phyloP scores from a whole-genome alignment of 1,140 invertebrate species.

The Palaemon carinicauda region DNA sequence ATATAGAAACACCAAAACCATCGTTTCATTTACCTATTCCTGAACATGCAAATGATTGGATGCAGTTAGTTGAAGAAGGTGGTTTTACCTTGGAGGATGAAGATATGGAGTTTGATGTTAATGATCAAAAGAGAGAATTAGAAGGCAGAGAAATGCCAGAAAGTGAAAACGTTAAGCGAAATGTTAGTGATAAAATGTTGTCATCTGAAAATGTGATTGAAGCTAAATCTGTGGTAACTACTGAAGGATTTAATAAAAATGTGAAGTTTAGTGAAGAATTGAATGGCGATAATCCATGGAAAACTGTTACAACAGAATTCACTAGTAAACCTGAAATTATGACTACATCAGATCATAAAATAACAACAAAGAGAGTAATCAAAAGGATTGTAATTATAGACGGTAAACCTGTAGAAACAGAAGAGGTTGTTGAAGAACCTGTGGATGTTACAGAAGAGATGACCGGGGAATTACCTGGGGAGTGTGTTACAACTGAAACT shows the following conservation, averaged over 20 bases:
- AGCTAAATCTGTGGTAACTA: not conserved
- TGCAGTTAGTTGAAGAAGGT: not conserved
- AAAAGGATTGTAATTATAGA: conserved; percentile 1
- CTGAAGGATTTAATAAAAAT: not conserved
- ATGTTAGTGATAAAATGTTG: not conserved
- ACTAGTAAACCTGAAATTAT: not conserved
- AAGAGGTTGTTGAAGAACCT: conserved; percentile 22
- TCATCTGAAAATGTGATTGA: not conserved
- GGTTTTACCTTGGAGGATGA: not conserved
- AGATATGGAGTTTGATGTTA: not conserved
- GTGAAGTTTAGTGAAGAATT: not conserved
- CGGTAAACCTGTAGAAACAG: conserved; percentile 10
- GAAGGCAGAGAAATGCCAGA: not conserved
- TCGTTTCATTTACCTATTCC: not conserved
- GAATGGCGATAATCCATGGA: not conserved
- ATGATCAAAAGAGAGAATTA: not conserved
- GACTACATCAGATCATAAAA: not conserved
- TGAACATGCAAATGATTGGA: not conserved
- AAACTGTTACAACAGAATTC: not conserved
- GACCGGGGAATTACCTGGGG: conserved; percentile 23
- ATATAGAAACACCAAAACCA: too few relatives aligned
- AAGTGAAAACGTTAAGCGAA: not conserved
- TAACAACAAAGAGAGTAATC: conserved; percentile 2
- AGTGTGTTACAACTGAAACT: conserved; percentile 17
- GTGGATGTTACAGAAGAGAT: not conserved